Conservation (phyloP, 2,888 invertebrate species). For the Tenthredo livida region DNA sequence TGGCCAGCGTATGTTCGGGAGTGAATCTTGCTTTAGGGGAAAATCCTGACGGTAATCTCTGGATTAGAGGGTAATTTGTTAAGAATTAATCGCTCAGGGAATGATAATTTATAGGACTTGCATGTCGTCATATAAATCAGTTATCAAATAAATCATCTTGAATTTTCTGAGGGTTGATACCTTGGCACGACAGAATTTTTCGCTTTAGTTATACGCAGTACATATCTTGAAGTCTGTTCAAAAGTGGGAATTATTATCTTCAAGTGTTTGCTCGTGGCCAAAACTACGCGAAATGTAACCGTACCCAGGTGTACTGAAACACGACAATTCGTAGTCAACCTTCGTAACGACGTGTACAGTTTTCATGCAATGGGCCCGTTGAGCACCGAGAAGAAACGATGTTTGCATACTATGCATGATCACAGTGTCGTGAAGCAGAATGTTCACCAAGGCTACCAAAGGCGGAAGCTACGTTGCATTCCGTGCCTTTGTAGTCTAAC, state of each 20-base stretch:
- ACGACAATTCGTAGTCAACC: not conserved
- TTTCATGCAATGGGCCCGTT: not conserved
- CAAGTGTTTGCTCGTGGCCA: not conserved
- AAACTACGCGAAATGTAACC: conserved; percentile 7
- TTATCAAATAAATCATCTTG: not conserved
- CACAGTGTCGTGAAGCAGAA: not conserved
- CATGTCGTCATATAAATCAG: not conserved
- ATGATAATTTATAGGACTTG: not conserved
- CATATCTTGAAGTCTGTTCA: not conserved
- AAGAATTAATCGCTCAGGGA: not conserved
- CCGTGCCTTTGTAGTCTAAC: not conserved
- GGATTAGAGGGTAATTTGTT: not conserved
- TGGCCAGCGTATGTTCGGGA: not conserved
- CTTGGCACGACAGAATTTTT: not conserved
- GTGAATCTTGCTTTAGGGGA: conserved; percentile 12
- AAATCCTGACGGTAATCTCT: conserved; percentile 20
- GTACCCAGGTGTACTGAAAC: not conserved
- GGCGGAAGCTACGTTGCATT: not conserved
- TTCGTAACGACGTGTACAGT: not conserved
- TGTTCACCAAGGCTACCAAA: not conserved
- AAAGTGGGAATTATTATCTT: not conserved
- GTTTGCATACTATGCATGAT: conserved; percentile 22
- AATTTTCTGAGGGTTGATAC: not conserved
- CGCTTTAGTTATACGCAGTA: not conserved
- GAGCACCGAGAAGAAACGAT: conserved; percentile 3